A percentile compares a stretch with the other conserved stretches of the same genome.
Conservation (phyloP, 30 jellyfish, hydroid and myxozoan species). For the Turritopsis dohrnii region DNA sequence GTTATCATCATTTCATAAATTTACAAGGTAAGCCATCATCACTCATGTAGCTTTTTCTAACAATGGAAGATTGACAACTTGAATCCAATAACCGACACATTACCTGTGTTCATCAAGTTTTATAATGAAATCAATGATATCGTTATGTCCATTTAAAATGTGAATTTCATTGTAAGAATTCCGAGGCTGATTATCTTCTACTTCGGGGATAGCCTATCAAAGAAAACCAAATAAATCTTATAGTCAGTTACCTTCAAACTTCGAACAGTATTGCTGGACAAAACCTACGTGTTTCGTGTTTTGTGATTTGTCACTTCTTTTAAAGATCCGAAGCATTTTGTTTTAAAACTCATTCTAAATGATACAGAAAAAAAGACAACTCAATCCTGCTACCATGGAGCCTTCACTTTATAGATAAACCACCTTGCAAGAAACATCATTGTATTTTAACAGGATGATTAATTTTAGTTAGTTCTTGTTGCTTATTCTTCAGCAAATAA, state of each 20-base stretch:
- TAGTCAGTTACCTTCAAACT: too few relatives aligned
- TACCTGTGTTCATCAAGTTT: constrained; percentile 56
- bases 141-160: constrained; percentile 58
- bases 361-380: neutral
- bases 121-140: constrained; percentile 28
- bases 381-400: too few relatives aligned
- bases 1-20: too few relatives aligned
- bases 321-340: neutral
- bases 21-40: too few relatives aligned
- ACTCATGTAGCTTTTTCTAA: too few relatives aligned
- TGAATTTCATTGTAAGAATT: constrained; percentile 49
- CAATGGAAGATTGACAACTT: neutral
- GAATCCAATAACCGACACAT: neutral
- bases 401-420: too few relatives aligned
- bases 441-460: too few relatives aligned
- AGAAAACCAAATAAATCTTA: too few relatives aligned
- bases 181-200: constrained; percentile 64
- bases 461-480: too few relatives aligned
- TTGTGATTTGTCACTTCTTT: neutral
- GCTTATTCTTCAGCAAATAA: too few relatives aligned
- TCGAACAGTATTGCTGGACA: too few relatives aligned
- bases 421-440: too few relatives aligned
- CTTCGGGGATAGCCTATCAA: constrained; percentile 28
- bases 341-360: neutral
- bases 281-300: neutral